phyloP scores from a whole-genome alignment of 2,888 invertebrate genomes.

The Mythimna ferrago region DNA sequence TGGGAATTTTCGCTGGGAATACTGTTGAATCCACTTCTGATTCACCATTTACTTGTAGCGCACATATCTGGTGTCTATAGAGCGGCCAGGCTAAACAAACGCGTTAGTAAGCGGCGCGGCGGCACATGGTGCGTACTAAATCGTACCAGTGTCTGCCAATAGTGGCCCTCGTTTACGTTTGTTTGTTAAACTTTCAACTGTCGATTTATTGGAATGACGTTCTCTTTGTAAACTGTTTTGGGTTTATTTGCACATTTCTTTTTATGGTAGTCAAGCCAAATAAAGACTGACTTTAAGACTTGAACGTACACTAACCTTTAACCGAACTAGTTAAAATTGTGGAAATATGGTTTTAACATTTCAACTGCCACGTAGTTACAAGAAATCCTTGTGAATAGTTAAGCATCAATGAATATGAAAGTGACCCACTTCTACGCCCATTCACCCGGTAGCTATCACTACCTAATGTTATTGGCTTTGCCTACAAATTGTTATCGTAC shows the following conservation, averaged over 20 bases:
- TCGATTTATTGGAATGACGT: slow-evolving; percentile 21
- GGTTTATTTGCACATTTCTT: slow-evolving; percentile 21
- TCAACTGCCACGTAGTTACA: slow-evolving; percentile 21
- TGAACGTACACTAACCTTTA: not conserved
- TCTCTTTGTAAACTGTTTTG: slow-evolving; percentile 11
- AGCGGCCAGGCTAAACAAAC: slow-evolving; percentile 67
- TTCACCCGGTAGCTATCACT: slow-evolving; percentile 21
- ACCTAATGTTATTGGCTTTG: slow-evolving; percentile 41
- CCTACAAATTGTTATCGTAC: slow-evolving; percentile 30
- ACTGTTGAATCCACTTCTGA: slow-evolving; percentile 80
- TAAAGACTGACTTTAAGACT: not conserved
- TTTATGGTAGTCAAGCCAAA: not conserved
- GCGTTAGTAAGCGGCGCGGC: slow-evolving; percentile 51
- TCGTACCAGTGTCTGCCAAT: slow-evolving; percentile 46
- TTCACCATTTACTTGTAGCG: slow-evolving; percentile 78
- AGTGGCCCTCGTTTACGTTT: slow-evolving; percentile 41
- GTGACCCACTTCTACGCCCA: slow-evolving; percentile 38
- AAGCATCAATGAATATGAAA: slow-evolving; percentile 48
- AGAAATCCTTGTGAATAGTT: slow-evolving; percentile 49
- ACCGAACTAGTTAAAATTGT: not conserved
- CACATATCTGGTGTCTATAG: slow-evolving; percentile 65
- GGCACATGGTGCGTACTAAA: slow-evolving; percentile 58
- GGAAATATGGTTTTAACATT: slow-evolving; percentile 18
- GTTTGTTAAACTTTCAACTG: slow-evolving; percentile 45
- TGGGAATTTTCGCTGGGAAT: slow-evolving; percentile 83